Percentiles rank a stretch among this genome's conserved stretches.
phyloP scores from a whole-genome alignment of 1,140 invertebrate genomes.

The Calephelis nemesis region DNA sequence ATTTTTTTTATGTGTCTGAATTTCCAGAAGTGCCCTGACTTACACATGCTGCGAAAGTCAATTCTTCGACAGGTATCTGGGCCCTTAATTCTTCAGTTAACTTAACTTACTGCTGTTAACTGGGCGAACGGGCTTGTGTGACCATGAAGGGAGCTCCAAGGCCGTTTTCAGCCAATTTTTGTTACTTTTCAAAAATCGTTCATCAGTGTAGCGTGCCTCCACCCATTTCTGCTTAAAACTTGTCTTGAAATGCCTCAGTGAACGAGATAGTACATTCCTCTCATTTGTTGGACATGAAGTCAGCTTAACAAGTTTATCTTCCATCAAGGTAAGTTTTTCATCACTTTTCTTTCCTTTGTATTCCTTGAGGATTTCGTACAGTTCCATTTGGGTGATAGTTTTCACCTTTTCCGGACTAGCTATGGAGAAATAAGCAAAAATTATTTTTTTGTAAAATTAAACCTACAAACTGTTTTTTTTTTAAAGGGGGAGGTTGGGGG shows the following conservation, averaged over 20 bases:
- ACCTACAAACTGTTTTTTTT: too few species aligned
- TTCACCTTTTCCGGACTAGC: not conserved
- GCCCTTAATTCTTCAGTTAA: slow-evolving; percentile 39
- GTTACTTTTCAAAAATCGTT: slow-evolving; percentile 11
- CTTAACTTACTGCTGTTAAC: slow-evolving; percentile 26
- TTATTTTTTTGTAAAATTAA: not conserved
- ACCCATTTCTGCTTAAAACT: slow-evolving; percentile 15
- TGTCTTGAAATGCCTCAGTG: slow-evolving; percentile 2
- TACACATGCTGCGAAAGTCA: slow-evolving; percentile 33
- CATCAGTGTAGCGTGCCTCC: not conserved
- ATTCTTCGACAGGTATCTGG: slow-evolving; percentile 33
- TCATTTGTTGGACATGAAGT: slow-evolving; percentile 13
- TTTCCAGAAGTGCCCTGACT: slow-evolving; percentile 29
- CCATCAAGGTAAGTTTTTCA: not conserved
- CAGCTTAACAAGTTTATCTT: slow-evolving; percentile 9
- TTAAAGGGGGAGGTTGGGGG: not conserved
- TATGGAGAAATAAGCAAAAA: not conserved
- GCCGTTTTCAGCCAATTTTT: not conserved
- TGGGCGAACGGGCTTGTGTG: slow-evolving; percentile 36
- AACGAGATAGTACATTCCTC: not conserved
- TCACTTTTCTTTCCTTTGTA: not conserved
- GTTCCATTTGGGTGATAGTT: not conserved
- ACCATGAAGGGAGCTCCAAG: slow-evolving; percentile 30
- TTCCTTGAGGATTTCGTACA: not conserved
- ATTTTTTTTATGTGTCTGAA: slow-evolving; percentile 26